These are phyloP conservation scores for Ctenomys sociabilis DNA, from an alignment of 2,113 vertebrate species.

Conservation along the genomic window DNA sequence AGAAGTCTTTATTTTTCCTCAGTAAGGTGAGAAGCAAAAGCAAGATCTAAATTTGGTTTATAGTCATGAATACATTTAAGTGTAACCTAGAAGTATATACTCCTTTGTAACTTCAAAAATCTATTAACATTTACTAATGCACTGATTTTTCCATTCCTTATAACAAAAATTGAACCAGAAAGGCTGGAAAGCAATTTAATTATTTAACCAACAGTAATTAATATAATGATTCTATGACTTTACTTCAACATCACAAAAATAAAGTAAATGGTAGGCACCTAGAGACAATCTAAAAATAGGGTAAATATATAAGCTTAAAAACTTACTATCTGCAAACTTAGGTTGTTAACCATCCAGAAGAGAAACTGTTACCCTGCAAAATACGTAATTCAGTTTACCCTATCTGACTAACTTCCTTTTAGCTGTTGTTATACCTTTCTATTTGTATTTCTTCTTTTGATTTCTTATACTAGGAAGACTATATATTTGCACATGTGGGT, in stretches of 20 bases:
- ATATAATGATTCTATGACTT: background rate
- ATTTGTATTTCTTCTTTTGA: too few species aligned
- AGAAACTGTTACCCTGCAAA: too few species aligned
- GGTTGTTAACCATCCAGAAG: too few species aligned
- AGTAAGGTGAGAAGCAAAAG: background rate
- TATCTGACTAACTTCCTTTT: too few species aligned
- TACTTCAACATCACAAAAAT: background rate
- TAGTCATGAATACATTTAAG: background rate
- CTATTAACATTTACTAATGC: background rate
- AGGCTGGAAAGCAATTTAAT: background rate
- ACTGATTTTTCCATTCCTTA: conserved; percentile 37
- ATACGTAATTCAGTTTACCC: too few species aligned
- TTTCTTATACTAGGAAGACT: too few species aligned
- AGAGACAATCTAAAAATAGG: background rate
- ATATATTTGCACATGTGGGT: too few species aligned
- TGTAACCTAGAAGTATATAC: background rate
- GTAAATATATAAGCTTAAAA: too few species aligned
- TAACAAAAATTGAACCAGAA: conserved; percentile 24
- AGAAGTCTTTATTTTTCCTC: background rate
- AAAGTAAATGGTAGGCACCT: background rate
- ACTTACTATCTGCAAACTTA: too few species aligned
- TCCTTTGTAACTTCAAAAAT: conserved; percentile 33
- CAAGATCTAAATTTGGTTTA: conserved; percentile 19
- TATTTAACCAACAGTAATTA: conserved; percentile 22
- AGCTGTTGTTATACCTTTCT: too few species aligned